Percentiles rank a stretch among this genome's conserved stretches.
Evolutionary conservation across 1,140 invertebrate species (phyloP).

Genomic region (Sitobion miscanthi): DNA sequence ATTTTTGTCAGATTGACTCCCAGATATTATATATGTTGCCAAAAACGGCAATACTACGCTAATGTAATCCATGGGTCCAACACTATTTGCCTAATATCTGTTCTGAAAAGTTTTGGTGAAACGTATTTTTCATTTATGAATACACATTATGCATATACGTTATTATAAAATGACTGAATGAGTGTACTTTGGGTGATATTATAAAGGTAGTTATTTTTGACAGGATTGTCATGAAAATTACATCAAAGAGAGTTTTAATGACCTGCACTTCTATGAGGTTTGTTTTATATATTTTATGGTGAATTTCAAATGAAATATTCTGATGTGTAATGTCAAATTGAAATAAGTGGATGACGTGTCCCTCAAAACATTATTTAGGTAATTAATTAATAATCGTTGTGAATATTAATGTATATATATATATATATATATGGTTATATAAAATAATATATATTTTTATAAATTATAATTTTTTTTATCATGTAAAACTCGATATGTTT

Average conservation of each 20-base stretch:
- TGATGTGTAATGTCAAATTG: neutral
- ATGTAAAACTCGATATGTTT: neutral
- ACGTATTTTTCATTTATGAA: neutral
- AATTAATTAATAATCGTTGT: neutral
- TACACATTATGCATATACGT: neutral
- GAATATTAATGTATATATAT: neutral
- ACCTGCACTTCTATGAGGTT: neutral
- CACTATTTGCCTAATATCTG: neutral
- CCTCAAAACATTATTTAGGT: neutral
- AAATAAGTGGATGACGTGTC: neutral
- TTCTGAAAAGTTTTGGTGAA: neutral
- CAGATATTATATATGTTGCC: neutral
- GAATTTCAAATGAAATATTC: neutral
- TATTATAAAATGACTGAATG: neutral
- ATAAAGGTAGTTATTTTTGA: neutral
- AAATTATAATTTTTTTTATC: neutral
- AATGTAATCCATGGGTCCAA: neutral
- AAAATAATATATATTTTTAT: neutral
- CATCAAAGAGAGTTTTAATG: slow-evolving; percentile 8
- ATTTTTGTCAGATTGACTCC: neutral
- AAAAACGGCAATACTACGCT: neutral
- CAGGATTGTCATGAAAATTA: neutral
- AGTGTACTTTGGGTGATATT: neutral
- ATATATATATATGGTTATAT: neutral
- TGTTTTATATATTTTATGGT: neutral